Evolutionary conservation across 2,888 invertebrate species (phyloP).

Genomic region (Fragum whitleyi): DNA sequence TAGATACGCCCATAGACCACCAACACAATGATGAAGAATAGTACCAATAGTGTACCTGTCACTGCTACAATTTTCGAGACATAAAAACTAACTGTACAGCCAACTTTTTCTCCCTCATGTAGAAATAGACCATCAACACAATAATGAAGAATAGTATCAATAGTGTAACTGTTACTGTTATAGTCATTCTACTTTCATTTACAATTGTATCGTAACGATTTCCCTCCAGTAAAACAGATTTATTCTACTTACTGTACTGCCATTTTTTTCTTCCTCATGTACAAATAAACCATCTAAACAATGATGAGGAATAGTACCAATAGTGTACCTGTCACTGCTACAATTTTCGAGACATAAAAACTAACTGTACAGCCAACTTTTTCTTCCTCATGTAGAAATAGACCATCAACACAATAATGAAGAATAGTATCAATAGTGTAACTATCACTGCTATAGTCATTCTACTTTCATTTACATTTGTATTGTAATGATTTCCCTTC

Average conservation of each 20-base stretch:
- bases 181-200: too few relatives aligned
- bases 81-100: slow-evolving; percentile 72
- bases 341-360: slow-evolving; percentile 26
- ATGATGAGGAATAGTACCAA: slow-evolving; percentile 69
- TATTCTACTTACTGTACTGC: too few relatives aligned
- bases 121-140: slow-evolving; percentile 65
- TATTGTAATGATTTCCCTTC: too few relatives aligned
- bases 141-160: slow-evolving; percentile 69
- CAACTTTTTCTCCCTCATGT: slow-evolving; percentile 69
- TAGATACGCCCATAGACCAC: too few relatives aligned
- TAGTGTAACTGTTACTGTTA: slow-evolving; percentile 70
- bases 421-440: slow-evolving; percentile 68
- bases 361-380: slow-evolving; percentile 70
- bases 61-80: slow-evolving; percentile 53
- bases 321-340: slow-evolving; percentile 71
- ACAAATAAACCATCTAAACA: too few relatives aligned
- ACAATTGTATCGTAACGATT: too few relatives aligned
- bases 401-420: slow-evolving; percentile 67
- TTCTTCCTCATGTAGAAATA: slow-evolving; percentile 71
- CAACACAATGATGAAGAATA: slow-evolving; percentile 68
- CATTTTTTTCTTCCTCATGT: too few relatives aligned
- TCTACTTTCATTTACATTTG: too few relatives aligned
- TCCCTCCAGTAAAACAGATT: too few relatives aligned
- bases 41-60: slow-evolving; percentile 67
- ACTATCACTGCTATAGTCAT: slow-evolving; percentile 61